Evolutionary conservation across 2,113 vertebrate species (phyloP).

Genomic region (Ophiodon elongatus): DNA sequence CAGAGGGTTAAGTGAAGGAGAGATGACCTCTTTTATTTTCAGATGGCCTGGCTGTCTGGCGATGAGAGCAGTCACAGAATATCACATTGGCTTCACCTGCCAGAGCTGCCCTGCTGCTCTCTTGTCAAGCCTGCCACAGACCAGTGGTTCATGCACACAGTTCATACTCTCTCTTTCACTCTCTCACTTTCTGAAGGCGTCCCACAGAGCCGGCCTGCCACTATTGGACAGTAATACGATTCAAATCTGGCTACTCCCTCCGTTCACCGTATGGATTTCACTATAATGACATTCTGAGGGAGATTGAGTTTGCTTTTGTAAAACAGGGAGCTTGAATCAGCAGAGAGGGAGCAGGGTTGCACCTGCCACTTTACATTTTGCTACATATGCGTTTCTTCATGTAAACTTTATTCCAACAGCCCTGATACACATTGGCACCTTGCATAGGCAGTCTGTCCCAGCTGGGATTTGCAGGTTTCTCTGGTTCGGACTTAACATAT

Average conservation of each 20-base stretch:
- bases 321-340: slow-evolving; percentile 66
- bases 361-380: slow-evolving; percentile 70
- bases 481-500: slow-evolving; percentile 18
- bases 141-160: slow-evolving; percentile 47
- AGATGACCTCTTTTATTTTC: slow-evolving; percentile 57
- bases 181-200: slow-evolving; percentile 45
- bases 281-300: slow-evolving; percentile 71
- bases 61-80: slow-evolving; percentile 67
- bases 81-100: slow-evolving; percentile 75
- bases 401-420: slow-evolving; percentile 48
- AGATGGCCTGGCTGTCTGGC: slow-evolving; percentile 56
- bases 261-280: slow-evolving; percentile 73
- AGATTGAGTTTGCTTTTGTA: slow-evolving; percentile 78
- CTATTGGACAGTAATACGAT: slow-evolving; percentile 73
- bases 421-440: slow-evolving; percentile 59
- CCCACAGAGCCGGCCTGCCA: slow-evolving; percentile 55
- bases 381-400: slow-evolving; percentile 60
- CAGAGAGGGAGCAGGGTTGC: slow-evolving; percentile 38
- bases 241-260: slow-evolving; percentile 64
- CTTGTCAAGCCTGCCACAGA: slow-evolving; percentile 71
- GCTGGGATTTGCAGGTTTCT: slow-evolving; percentile 45
- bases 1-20: slow-evolving; percentile 41
- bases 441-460: slow-evolving; percentile 35
- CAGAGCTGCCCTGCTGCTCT: slow-evolving; percentile 66
- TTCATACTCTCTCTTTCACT: slow-evolving; percentile 46